phyloP scores from a whole-genome alignment of 2,797 vertebrate genomes.

The Neosilurus mollespiculum region DNA sequence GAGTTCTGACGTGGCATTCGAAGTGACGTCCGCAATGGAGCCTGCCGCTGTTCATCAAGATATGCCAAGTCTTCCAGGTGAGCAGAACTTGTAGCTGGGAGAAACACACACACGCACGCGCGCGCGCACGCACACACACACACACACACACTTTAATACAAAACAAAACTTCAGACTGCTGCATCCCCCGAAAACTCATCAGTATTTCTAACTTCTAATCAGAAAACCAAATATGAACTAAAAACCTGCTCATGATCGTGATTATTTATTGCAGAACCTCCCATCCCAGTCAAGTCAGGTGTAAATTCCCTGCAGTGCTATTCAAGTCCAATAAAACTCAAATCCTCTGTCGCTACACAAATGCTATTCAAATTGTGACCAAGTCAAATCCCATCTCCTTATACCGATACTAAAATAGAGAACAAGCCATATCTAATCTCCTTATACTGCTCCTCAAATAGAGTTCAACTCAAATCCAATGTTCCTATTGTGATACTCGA shows the following conservation, averaged over 20 bases:
- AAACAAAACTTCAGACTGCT: not conserved
- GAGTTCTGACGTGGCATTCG: slow-evolving; percentile 82
- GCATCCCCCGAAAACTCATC: not conserved
- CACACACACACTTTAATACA: not conserved
- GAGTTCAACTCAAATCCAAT: not conserved
- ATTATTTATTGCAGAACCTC: too few species aligned
- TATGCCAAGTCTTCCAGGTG: slow-evolving; percentile 84
- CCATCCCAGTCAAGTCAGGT: not conserved
- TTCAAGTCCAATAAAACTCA: not conserved
- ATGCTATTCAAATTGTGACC: not conserved
- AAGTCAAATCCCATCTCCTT: not conserved
- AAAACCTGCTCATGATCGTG: too few species aligned
- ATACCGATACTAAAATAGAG: not conserved
- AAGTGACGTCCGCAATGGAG: slow-evolving; percentile 80
- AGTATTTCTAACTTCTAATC: not conserved
- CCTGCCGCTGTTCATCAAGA: slow-evolving; percentile 84
- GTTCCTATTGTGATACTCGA: not conserved
- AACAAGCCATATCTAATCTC: too few species aligned
- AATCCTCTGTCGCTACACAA: not conserved
- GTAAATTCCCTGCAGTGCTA: not conserved
- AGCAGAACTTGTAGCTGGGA: slow-evolving; percentile 82
- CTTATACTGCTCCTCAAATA: not conserved
- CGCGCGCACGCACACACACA: not conserved
- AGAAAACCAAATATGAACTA: not conserved
- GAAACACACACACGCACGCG: slow-evolving; percentile 43